Conservation (phyloP, 2,888 invertebrate species). For the Plebejus melissa region DNA sequence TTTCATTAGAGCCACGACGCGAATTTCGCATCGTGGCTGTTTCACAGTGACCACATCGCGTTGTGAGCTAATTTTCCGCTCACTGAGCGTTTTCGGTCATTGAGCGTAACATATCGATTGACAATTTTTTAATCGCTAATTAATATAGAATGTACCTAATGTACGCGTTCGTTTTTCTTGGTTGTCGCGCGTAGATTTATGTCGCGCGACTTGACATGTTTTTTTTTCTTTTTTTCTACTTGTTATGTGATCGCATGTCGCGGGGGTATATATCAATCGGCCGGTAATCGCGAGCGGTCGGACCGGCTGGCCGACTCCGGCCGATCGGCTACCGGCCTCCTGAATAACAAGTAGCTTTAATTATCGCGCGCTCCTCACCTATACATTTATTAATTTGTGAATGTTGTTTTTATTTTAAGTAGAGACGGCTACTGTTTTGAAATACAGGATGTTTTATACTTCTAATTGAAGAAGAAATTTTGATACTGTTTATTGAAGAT, state of each 20-base stretch:
- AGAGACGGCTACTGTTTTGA: neutral
- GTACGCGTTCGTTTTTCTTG: constrained; percentile 52
- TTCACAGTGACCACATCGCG: no score
- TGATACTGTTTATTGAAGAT: neutral
- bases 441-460: neutral
- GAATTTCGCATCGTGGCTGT: no score
- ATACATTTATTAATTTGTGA: constrained; percentile 27
- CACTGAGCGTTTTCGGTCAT: no score
- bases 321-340: constrained; percentile 42
- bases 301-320: neutral
- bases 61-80: no score
- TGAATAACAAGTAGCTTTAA: constrained; percentile 78
- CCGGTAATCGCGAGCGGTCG: constrained; percentile 57
- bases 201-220: constrained; percentile 63
- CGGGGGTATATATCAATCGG: constrained; percentile 71
- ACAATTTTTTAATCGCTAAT: constrained; percentile 49
- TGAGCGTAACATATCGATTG: no score
- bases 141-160: constrained; percentile 57
- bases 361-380: constrained; percentile 63
- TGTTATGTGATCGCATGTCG: constrained; percentile 71
- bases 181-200: constrained; percentile 29
- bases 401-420: constrained; percentile 10
- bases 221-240: constrained; percentile 36
- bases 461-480: neutral
- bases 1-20: no score